Conservation (phyloP, 2,888 invertebrate genomes). For the Myopa tessellatipennis region DNA sequence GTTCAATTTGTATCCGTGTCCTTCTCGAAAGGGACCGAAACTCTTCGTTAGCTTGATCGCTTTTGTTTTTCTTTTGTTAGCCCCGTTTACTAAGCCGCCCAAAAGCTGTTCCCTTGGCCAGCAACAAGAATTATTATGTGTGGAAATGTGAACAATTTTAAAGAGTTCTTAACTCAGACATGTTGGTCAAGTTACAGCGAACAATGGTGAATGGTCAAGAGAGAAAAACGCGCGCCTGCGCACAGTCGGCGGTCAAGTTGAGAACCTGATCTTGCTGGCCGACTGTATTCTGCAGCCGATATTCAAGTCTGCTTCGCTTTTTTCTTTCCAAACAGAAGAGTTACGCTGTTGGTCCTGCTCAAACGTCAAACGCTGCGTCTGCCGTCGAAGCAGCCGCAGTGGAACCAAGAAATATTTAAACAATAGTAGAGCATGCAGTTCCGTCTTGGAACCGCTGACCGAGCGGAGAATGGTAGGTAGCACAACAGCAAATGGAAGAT, state of each 20-base stretch:
- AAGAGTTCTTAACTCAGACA: constrained; percentile 29
- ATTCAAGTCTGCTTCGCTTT: neutral
- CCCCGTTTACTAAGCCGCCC: neutral
- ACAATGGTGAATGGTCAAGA: constrained; percentile 7
- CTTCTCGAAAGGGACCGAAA: neutral
- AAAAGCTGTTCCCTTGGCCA: neutral
- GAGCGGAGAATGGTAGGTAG: constrained; percentile 13
- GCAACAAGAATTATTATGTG: constrained; percentile 33
- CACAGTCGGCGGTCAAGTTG: constrained; percentile 36
- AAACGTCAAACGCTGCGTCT: constrained; percentile 47
- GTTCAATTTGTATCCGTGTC: constrained; percentile 19
- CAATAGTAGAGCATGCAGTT: neutral
- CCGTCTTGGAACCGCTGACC: neutral
- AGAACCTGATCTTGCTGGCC: constrained; percentile 1
- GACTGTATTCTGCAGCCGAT: constrained; percentile 9
- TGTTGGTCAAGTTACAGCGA: constrained; percentile 10
- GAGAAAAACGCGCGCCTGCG: constrained; percentile 32
- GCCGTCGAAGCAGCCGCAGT: constrained; percentile 46
- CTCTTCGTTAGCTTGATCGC: neutral
- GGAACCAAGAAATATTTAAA: neutral
- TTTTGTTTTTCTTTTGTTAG: neutral
- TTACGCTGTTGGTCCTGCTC: neutral
- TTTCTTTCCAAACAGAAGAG: neutral
- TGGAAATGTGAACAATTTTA: constrained; percentile 33
- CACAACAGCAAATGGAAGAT: constrained; percentile 46